These are phyloP conservation scores for Galagoides demidoff DNA, from an alignment of 2,797 vertebrate genomes.

Conservation along the genomic window DNA sequence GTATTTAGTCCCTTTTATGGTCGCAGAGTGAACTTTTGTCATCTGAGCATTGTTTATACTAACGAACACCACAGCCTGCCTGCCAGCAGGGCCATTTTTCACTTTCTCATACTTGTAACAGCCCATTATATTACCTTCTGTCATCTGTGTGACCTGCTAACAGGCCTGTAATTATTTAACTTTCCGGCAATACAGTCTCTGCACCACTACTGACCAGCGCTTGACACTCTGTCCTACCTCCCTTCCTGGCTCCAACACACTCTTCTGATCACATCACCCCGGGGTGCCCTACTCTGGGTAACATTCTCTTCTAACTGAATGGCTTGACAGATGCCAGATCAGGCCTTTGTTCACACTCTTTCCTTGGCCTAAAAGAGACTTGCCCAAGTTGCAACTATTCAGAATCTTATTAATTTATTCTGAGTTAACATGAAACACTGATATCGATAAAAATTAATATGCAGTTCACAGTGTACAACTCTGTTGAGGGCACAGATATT, in stretches of 20 bases:
- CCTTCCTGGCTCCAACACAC: background rate
- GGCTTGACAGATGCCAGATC: background rate
- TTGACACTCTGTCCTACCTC: background rate
- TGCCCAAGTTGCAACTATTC: background rate
- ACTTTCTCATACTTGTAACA: background rate
- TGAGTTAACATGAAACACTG: background rate
- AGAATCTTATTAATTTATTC: background rate
- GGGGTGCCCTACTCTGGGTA: too few species aligned
- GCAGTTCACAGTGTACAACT: background rate
- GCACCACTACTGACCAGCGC: background rate
- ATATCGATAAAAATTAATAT: background rate
- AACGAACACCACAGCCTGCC: background rate
- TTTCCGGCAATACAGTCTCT: background rate
- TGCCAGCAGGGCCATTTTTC: background rate
- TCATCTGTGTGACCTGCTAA: background rate
- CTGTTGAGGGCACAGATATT: background rate
- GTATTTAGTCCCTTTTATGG: background rate
- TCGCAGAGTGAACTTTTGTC: background rate
- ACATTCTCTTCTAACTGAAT: background rate
- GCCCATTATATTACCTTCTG: background rate
- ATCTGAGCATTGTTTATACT: background rate
- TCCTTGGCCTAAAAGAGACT: background rate
- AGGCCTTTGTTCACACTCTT: background rate
- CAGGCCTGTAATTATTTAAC: background rate
- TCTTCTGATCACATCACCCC: background rate